Conservation (phyloP, 2,888 invertebrate species). For the Tenthredo mesomela region DNA sequence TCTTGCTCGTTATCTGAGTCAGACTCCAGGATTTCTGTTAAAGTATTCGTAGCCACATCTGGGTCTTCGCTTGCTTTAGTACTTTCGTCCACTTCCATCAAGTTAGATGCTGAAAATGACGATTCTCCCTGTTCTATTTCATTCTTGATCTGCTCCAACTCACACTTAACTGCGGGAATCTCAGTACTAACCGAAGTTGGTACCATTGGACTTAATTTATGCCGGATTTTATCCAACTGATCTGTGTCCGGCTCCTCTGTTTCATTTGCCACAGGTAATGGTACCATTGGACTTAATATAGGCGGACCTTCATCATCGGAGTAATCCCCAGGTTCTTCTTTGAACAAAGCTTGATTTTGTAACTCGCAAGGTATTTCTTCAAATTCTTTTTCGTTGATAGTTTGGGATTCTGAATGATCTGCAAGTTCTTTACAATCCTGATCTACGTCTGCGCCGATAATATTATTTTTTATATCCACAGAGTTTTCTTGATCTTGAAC, state of each 20-base stretch:
- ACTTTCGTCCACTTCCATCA: slow-evolving; percentile 45
- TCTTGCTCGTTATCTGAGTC: slow-evolving; percentile 56
- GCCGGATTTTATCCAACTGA: slow-evolving; percentile 57
- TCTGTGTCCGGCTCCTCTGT: slow-evolving; percentile 41
- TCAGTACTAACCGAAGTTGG: slow-evolving; percentile 44
- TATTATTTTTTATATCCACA: slow-evolving; percentile 1
- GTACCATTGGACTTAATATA: slow-evolving; percentile 74
- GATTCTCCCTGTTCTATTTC: slow-evolving; percentile 34
- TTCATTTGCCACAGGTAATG: slow-evolving; percentile 63
- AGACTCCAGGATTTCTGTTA: slow-evolving; percentile 51
- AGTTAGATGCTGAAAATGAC: slow-evolving; percentile 16
- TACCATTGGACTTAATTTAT: slow-evolving; percentile 66
- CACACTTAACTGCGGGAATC: slow-evolving; percentile 33
- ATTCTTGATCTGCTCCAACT: slow-evolving; percentile 43
- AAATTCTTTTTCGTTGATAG: slow-evolving; percentile 11
- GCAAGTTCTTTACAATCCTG: slow-evolving; percentile 58
- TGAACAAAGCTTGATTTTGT: slow-evolving; percentile 39
- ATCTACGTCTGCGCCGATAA: slow-evolving; percentile 58
- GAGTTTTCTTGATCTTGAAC: not conserved
- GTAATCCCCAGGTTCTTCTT: slow-evolving; percentile 59
- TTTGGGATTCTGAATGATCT: slow-evolving; percentile 35
- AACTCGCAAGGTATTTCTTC: slow-evolving; percentile 42
- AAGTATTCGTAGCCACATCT: slow-evolving; percentile 51
- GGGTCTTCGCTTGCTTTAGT: slow-evolving; percentile 48
- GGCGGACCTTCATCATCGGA: slow-evolving; percentile 74